Conservation (phyloP, 2,888 invertebrate genomes). For the Gari tellinella region DNA sequence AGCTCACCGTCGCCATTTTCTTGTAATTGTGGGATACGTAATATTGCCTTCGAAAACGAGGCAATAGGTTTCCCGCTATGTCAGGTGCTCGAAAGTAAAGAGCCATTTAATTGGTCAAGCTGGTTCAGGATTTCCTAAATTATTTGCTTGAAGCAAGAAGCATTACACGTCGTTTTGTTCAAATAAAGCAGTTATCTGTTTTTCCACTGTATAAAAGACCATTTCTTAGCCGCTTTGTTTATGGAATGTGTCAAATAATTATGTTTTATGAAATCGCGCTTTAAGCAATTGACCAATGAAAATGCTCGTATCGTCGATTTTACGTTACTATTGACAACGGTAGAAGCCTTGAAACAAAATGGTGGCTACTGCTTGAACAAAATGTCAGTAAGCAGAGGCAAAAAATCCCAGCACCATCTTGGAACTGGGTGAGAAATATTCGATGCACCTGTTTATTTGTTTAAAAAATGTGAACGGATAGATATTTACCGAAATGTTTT, state of each 20-base stretch:
- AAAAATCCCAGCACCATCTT: conserved; percentile 63
- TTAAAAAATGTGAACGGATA: no score
- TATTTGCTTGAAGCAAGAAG: neutral
- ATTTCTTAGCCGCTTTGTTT: no score
- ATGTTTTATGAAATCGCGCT: no score
- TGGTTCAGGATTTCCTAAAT: no score
- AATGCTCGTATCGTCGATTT: conserved; percentile 20
- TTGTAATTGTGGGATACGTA: conserved; percentile 78
- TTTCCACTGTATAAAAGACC: no score
- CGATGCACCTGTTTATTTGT: neutral
- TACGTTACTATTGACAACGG: conserved; percentile 64
- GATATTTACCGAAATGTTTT: no score
- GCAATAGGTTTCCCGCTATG: conserved; percentile 56
- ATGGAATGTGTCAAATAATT: no score
- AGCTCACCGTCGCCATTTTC: conserved; percentile 84
- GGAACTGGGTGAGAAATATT: conserved; percentile 64
- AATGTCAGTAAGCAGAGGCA: conserved; percentile 73
- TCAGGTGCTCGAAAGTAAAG: conserved; percentile 28
- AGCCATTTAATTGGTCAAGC: conserved; percentile 62
- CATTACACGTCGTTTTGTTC: neutral
- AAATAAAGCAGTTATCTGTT: no score
- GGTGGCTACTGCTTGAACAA: conserved; percentile 36
- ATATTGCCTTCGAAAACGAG: conserved; percentile 74
- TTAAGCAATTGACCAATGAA: conserved; percentile 63
- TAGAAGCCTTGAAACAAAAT: conserved; percentile 53